A percentile compares a stretch with the other conserved stretches of the same genome.
Evolutionary conservation across 2,797 vertebrate species (phyloP).

Genomic region (Luscinia megarhynchos): DNA sequence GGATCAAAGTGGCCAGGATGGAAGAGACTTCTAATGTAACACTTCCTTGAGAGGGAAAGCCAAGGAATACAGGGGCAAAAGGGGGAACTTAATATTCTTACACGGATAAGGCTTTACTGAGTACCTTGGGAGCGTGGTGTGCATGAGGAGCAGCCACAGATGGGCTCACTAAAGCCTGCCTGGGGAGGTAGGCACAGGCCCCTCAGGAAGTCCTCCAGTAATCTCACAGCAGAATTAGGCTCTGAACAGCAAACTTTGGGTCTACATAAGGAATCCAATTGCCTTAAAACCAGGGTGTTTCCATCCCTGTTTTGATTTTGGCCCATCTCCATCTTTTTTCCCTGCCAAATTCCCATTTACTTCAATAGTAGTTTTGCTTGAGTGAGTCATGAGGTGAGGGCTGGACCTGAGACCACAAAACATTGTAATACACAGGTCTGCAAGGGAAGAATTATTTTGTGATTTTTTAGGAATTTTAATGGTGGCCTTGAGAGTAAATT

Average conservation of each 20-base stretch:
- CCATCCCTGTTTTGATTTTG: not conserved
- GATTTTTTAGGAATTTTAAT: not conserved
- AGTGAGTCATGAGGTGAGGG: not conserved
- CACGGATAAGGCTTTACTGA: not conserved
- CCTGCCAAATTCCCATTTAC: not conserved
- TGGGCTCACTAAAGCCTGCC: constrained; percentile 27
- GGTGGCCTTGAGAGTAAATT: not conserved
- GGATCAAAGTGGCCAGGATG: not conserved
- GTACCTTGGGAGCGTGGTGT: not conserved
- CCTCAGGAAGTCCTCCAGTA: not conserved
- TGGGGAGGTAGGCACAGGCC: not conserved
- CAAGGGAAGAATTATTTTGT: not conserved
- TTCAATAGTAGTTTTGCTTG: not conserved
- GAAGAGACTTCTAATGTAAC: not conserved
- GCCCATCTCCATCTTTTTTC: not conserved
- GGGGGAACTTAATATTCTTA: not conserved
- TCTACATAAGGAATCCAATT: not conserved
- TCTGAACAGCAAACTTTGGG: not conserved
- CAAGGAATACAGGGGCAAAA: not conserved
- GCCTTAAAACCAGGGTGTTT: not conserved
- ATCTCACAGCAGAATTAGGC: constrained; percentile 14
- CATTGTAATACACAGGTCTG: not conserved
- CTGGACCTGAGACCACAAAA: not conserved
- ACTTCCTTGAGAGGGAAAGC: not conserved
- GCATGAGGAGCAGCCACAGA: constrained; percentile 18